Evolutionary conservation across 1,140 invertebrate genomes (phyloP).

Genomic region (Rhizoglyphus robini): DNA sequence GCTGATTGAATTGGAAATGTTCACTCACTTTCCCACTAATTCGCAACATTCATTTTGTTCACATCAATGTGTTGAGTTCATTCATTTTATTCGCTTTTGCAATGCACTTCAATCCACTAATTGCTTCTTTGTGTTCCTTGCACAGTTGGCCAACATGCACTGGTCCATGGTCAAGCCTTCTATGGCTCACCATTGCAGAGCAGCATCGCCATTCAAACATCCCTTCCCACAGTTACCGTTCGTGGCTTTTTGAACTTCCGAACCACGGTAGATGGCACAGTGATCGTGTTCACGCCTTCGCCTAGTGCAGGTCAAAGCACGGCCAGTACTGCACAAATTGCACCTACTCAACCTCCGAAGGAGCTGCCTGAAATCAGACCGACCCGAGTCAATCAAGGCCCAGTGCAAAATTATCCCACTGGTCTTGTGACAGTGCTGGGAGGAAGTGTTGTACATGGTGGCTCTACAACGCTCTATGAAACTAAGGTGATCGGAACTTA

Average conservation of each 20-base stretch:
- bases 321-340: constrained; percentile 33
- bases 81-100: neutral
- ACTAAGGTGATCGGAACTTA: constrained; percentile 74
- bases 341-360: constrained; percentile 22
- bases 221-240: constrained; percentile 59
- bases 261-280: constrained; percentile 71
- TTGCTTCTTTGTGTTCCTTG: neutral
- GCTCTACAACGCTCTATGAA: constrained; percentile 65
- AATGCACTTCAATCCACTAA: too few species aligned
- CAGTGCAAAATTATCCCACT: constrained; percentile 41
- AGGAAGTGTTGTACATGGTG: constrained; percentile 65
- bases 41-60: neutral
- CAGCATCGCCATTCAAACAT: neutral
- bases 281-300: constrained; percentile 69
- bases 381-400: too few species aligned
- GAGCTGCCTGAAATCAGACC: neutral
- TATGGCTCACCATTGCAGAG: constrained; percentile 10
- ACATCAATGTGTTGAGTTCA: neutral
- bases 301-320: constrained; percentile 31
- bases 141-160: neutral
- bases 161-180: neutral
- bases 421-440: constrained; percentile 63
- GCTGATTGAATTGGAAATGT: too few species aligned
- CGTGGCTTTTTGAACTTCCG: constrained; percentile 77
- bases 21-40: neutral